Conservation (phyloP, 2,797 vertebrate genomes). For the Percopsis omiscomaycus region DNA sequence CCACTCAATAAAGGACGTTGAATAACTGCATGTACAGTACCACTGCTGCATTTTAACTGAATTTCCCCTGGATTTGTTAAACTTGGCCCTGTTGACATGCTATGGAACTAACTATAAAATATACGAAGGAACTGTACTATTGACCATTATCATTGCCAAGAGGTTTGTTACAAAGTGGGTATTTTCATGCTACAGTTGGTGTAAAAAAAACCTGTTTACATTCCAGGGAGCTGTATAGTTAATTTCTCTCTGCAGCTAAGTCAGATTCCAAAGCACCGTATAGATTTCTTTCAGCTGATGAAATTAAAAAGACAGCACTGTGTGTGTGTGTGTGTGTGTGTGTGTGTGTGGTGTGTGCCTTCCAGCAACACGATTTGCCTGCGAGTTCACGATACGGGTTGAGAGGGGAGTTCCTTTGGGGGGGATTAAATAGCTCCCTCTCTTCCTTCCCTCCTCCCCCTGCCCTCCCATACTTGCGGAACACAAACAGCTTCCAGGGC, state of each 20-base stretch:
- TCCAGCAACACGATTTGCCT: constrained; percentile 81
- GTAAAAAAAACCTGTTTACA: constrained; percentile 74
- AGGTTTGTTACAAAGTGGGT: constrained; percentile 68
- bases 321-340: constrained; percentile 80
- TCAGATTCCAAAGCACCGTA: constrained; percentile 76
- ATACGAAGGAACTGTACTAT: constrained; percentile 72
- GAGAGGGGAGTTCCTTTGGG: constrained; percentile 86
- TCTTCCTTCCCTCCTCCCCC: constrained; percentile 75
- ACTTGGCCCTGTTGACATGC: constrained; percentile 71
- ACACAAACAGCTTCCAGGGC: constrained; percentile 80
- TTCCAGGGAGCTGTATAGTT: constrained; percentile 76
- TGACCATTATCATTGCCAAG: constrained; percentile 77
- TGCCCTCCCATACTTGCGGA: constrained; percentile 71
- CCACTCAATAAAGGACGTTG: constrained; percentile 33
- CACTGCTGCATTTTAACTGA: constrained; percentile 49
- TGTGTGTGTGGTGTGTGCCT: constrained; percentile 82
- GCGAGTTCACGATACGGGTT: constrained; percentile 85
- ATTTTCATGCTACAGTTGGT: constrained; percentile 73
- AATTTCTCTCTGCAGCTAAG: constrained; percentile 66
- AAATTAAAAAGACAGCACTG: constrained; percentile 86
- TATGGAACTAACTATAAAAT: constrained; percentile 71
- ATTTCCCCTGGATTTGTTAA: constrained; percentile 66
- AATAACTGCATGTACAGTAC: constrained; percentile 17
- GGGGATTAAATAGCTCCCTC: constrained; percentile 84
- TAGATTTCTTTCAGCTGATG: constrained; percentile 85